These are phyloP conservation scores for Grammomys surdaster DNA, from an alignment of 2,113 vertebrate genomes.

Conservation along the genomic window DNA sequence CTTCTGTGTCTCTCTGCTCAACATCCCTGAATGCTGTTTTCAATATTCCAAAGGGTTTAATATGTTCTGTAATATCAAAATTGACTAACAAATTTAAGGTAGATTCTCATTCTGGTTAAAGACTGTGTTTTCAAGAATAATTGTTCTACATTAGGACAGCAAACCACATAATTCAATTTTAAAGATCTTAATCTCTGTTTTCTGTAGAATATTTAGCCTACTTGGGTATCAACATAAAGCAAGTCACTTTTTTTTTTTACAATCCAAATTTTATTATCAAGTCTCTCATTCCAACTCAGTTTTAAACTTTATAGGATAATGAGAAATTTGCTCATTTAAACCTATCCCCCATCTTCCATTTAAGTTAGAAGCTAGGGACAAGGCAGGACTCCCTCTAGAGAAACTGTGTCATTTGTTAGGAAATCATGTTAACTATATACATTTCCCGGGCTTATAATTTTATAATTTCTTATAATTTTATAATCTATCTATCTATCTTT, in stretches of 20 bases:
- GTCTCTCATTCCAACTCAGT: not conserved
- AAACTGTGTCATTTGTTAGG: not conserved
- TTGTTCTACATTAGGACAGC: not conserved
- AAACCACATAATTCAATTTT: not conserved
- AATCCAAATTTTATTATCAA: not conserved
- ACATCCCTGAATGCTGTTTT: not conserved
- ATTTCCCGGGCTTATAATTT: slow-evolving; percentile 61
- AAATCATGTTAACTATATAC: not conserved
- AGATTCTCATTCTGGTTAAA: not conserved
- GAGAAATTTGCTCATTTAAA: not conserved
- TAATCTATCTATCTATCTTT: too few species aligned
- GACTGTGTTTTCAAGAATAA: not conserved
- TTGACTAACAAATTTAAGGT: not conserved
- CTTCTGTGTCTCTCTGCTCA: not conserved
- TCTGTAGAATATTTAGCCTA: not conserved
- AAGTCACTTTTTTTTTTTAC: not conserved
- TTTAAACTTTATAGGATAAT: slow-evolving; percentile 12
- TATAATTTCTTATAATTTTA: too few species aligned
- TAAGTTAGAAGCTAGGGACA: not conserved
- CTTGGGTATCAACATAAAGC: not conserved
- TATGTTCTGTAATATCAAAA: not conserved
- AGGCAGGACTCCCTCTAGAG: not conserved
- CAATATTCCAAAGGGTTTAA: not conserved
- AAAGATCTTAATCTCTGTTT: not conserved
- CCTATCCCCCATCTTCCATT: not conserved